These are phyloP conservation scores for Hylia prasina DNA, from an alignment of 2,113 vertebrate species.

Conservation along the genomic window DNA sequence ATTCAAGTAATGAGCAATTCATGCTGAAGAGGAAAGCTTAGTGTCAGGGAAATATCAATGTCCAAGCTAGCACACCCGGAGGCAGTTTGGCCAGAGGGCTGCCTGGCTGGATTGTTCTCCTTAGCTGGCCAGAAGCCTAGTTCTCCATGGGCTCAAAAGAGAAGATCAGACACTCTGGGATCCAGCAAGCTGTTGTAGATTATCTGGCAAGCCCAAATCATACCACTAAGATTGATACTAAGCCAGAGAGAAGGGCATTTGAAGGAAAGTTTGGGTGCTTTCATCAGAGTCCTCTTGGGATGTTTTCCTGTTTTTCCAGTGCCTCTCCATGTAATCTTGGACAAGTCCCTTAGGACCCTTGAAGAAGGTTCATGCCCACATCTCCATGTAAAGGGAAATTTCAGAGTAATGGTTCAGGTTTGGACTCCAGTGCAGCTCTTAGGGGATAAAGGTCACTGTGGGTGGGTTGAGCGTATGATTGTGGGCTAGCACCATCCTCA, in stretches of 20 bases:
- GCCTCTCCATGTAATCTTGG: background rate
- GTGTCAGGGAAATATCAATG: slow-evolving; percentile 8
- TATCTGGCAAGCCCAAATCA: slow-evolving; percentile 3
- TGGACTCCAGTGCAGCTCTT: background rate
- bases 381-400: background rate
- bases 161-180: background rate
- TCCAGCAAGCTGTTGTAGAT: background rate
- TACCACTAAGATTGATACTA: background rate
- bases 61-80: background rate
- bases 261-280: background rate
- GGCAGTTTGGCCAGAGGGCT: background rate
- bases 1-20: slow-evolving; percentile 32
- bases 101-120: background rate
- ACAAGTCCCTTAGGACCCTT: background rate
- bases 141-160: background rate
- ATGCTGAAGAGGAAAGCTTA: slow-evolving; percentile 8
- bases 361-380: background rate
- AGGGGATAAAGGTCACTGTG: background rate
- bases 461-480: background rate
- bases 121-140: background rate
- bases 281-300: background rate
- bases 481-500: background rate
- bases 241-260: background rate
- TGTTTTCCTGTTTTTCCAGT: background rate
- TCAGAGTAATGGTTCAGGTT: background rate